phyloP scores from a whole-genome alignment of 2,888 invertebrate genomes.

The Caenorhabditis sp. region DNA sequence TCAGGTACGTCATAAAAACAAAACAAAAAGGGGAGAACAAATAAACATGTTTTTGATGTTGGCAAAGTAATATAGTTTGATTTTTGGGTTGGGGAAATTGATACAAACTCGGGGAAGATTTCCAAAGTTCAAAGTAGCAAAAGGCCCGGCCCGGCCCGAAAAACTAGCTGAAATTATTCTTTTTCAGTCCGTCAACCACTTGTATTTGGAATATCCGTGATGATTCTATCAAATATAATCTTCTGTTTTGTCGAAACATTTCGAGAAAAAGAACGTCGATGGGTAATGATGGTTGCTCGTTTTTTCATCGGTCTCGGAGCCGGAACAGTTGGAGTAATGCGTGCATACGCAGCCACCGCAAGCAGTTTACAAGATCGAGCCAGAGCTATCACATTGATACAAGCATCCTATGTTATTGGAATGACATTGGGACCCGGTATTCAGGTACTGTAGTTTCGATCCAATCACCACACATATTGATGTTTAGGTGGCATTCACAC shows the following conservation, averaged over 20 bases:
- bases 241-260: slow-evolving; percentile 54
- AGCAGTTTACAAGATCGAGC: slow-evolving; percentile 46
- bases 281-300: slow-evolving; percentile 51
- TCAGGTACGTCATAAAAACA: slow-evolving; percentile 29
- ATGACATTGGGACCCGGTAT: slow-evolving; percentile 57
- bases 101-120: not conserved
- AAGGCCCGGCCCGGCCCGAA: not conserved
- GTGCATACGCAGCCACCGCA: slow-evolving; percentile 52
- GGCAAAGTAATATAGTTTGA: not conserved
- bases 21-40: not conserved
- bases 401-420: slow-evolving; percentile 51
- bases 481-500: slow-evolving; percentile 57
- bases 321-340: slow-evolving; percentile 50
- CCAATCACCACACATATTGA: not conserved
- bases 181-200: slow-evolving; percentile 52
- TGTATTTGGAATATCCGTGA: slow-evolving; percentile 43
- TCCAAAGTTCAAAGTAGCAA: not conserved
- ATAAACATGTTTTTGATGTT: not conserved
- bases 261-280: slow-evolving; percentile 33
- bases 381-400: slow-evolving; percentile 50
- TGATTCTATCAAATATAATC: slow-evolving; percentile 52
- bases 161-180: not conserved
- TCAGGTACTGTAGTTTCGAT: too few species aligned
- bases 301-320: slow-evolving; percentile 50
- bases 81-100: not conserved